phyloP scores from a whole-genome alignment of 2,888 invertebrate genomes.

The Eristalinus aeneus region DNA sequence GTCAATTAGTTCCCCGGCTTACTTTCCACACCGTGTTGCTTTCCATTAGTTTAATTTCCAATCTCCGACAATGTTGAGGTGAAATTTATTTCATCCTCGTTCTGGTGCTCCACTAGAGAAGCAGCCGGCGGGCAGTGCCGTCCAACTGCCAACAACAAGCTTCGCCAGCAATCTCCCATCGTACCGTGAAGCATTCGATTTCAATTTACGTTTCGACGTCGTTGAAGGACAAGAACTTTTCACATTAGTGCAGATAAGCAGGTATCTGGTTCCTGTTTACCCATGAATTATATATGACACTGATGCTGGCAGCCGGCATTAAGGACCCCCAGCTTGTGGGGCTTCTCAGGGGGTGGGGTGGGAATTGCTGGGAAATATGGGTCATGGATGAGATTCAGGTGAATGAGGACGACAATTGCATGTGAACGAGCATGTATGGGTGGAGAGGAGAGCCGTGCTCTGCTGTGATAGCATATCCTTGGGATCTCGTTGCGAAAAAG shows the following conservation, averaged over 20 bases:
- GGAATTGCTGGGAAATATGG: slow-evolving; percentile 32
- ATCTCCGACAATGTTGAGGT: slow-evolving; percentile 36
- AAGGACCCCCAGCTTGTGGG: slow-evolving; percentile 33
- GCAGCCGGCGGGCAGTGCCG: background rate
- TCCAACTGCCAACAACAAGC: background rate
- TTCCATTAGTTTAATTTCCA: slow-evolving; percentile 61
- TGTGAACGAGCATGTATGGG: background rate
- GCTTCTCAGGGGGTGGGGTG: slow-evolving; percentile 15
- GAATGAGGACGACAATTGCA: slow-evolving; percentile 46
- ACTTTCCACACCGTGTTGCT: slow-evolving; percentile 42
- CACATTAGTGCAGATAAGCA: slow-evolving; percentile 70
- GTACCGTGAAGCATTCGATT: slow-evolving; percentile 50
- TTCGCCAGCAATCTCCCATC: background rate
- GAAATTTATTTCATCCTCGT: slow-evolving; percentile 43
- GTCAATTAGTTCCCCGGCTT: slow-evolving; percentile 59
- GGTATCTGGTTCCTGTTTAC: slow-evolving; percentile 69
- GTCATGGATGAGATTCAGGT: slow-evolving; percentile 52
- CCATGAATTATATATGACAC: slow-evolving; percentile 70
- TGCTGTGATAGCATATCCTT: slow-evolving; percentile 24
- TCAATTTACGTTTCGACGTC: slow-evolving; percentile 65
- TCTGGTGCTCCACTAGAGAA: background rate
- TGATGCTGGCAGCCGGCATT: slow-evolving; percentile 57
- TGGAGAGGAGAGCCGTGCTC: background rate
- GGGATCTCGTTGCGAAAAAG: slow-evolving; percentile 57
- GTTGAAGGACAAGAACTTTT: slow-evolving; percentile 66